Evolutionary conservation across 1,140 invertebrate species (phyloP), one percentile per base, ranked within the genome.

Genomic region (Frieseomelitta varia): DNA sequence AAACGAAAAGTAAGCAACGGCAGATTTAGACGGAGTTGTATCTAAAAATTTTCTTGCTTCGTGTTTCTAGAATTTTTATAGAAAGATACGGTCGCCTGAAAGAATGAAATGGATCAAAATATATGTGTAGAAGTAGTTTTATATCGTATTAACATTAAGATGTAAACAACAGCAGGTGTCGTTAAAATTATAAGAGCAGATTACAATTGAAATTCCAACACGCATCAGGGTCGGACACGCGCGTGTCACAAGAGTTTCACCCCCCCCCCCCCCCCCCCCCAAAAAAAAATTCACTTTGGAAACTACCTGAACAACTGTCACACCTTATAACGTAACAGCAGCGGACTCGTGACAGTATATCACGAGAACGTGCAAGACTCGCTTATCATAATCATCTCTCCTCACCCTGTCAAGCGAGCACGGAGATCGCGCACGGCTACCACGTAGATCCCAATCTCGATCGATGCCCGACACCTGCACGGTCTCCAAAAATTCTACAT

Each of bases 381-480:
- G 21, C 19, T 39, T 75, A 75, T 75, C 73, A 75, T 39, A 63
- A 77, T 58, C 74, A 76, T 77, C 74, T 76, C 39, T 47, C 24
- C 1, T 14, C 30, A n/a, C 12, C 55, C 74, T n/a, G 39, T 77
- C 34, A 24, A 55, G 39, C 34, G 17, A 77, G 6, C 58, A 21
- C 24, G 24, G 4, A 63, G 63, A 34, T 47, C 74, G 56, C 27
- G 24, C 74, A 61, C n/a, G 56, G 56, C 0, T 61, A 39, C 19
- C 51, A 11, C 51, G 47, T 10, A 55, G 80, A 82, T 82, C 51
- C 11, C 24, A 76, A 82, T 82, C 80, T 76, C 21, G 21, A 56
- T 53, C 11, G 53, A 67, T 27, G 61, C 21, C 67, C 58, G 27
- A 81, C 80, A 76, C 80, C 80, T 82, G 80, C 61, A 15, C 58